Evolutionary conservation across 1,140 invertebrate species (phyloP).

Genomic region (Mylabris phalerata): DNA sequence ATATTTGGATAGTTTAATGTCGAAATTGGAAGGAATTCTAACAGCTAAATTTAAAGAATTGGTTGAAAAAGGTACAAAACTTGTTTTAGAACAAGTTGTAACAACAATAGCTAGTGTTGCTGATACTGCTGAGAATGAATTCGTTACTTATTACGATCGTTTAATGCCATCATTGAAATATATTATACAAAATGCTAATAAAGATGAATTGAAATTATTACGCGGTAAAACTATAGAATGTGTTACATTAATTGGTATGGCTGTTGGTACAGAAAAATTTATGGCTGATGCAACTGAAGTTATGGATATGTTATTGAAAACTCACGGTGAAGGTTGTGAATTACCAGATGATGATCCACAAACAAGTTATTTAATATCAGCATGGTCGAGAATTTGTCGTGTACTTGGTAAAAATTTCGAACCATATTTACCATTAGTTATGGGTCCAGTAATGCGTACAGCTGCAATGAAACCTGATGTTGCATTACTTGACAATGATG

Average conservation of each 20-base stretch:
- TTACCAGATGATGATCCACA: constrained; percentile 94
- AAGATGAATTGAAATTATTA: constrained; percentile 79
- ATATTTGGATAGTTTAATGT: constrained; percentile 88
- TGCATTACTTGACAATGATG: constrained; percentile 90
- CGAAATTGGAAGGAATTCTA: constrained; percentile 84
- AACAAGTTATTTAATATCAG: constrained; percentile 95
- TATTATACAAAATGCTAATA: constrained; percentile 91
- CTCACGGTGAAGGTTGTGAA: constrained; percentile 74
- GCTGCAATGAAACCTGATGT: constrained; percentile 97
- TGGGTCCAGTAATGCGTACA: constrained; percentile 92
- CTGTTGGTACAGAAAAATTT: constrained; percentile 95
- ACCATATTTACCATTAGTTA: constrained; percentile 94
- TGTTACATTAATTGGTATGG: constrained; percentile 93
- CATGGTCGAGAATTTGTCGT: constrained; percentile 94
- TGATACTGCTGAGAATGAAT: constrained; percentile 97
- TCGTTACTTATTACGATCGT: constrained; percentile 73
- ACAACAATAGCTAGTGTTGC: constrained; percentile 98
- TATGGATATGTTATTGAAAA: constrained; percentile 92
- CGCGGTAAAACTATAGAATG: constrained; percentile 77
- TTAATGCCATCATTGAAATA: constrained; percentile 96
- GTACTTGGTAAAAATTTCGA: constrained; percentile 80
- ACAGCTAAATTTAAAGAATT: constrained; percentile 91
- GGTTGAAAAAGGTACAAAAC: constrained; percentile 86
- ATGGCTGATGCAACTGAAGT: constrained; percentile 89
- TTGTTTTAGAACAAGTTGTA: constrained; percentile 95